Evolutionary conservation across 2,113 vertebrate genomes (phyloP).

Genomic region (Chamaea fasciata): DNA sequence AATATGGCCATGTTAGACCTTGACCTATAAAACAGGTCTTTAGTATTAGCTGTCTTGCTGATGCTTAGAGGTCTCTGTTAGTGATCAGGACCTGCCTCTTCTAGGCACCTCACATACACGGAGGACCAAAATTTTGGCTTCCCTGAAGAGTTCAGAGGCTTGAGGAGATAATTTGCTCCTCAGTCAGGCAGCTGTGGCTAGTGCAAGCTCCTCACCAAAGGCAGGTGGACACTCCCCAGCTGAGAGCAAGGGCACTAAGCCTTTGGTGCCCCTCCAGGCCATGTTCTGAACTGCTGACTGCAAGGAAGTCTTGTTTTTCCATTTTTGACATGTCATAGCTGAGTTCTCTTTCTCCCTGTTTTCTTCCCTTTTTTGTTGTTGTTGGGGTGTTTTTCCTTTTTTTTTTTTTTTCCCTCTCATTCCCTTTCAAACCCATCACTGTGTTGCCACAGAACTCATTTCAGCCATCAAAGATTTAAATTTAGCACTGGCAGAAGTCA

Average conservation of each 20-base stretch:
- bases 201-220: not conserved
- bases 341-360: not conserved
- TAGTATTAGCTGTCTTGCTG: not conserved
- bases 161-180: not conserved
- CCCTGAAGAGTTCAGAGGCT: not conserved
- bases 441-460: not conserved
- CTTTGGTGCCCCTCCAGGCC: not conserved
- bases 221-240: not conserved
- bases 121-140: not conserved
- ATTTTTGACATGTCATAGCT: not conserved
- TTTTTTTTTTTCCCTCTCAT: not conserved
- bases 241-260: not conserved
- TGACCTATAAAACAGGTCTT: not conserved
- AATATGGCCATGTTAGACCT: not conserved
- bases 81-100: not conserved
- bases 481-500: not conserved
- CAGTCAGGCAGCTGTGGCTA: not conserved
- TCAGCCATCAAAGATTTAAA: not conserved
- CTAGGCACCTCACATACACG: fast-evolving
- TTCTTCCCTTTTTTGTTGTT: not conserved
- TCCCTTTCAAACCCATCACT: not conserved
- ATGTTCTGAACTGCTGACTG: not conserved
- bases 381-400: not conserved
- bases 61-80: not conserved
- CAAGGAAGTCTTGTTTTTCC: not conserved